Percentiles rank a stretch among this genome's conserved stretches.
phyloP scores from a whole-genome alignment of 2,113 vertebrate species.

The Sitta europaea region DNA sequence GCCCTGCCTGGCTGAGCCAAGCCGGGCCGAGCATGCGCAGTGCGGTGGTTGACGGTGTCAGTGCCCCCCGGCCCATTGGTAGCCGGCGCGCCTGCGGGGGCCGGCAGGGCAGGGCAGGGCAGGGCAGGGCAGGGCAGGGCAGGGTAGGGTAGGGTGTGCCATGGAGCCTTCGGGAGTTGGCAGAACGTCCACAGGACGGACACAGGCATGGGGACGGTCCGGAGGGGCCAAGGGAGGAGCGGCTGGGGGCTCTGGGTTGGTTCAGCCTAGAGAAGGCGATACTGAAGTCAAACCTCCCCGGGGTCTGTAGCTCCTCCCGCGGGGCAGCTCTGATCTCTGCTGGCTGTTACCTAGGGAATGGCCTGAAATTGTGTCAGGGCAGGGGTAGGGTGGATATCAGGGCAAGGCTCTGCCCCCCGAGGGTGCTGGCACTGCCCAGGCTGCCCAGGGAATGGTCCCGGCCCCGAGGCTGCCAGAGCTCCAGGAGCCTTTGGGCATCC shows the following conservation, averaged over 20 bases:
- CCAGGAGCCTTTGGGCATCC: neutral
- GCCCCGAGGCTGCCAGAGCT: neutral
- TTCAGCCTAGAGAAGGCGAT: neutral
- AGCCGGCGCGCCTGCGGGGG: neutral
- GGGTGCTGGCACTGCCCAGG: neutral
- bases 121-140: fast-evolving
- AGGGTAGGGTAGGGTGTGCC: fast-evolving
- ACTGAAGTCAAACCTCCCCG: neutral
- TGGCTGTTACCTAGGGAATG: fast-evolving
- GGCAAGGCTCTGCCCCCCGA: neutral
- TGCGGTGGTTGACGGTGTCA: fast-evolving
- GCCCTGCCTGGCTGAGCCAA: too few relatives aligned
- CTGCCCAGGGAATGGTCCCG: neutral
- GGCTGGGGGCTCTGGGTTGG: neutral
- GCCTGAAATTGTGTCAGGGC: neutral
- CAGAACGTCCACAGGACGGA: neutral
- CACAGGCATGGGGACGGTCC: neutral
- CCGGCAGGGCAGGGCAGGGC: too few relatives aligned
- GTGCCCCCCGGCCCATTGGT: fast-evolving
- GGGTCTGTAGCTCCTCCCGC: neutral
- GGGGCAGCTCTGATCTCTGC: neutral
- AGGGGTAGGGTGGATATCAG: neutral
- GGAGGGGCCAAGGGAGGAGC: neutral
- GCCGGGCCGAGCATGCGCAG: neutral
- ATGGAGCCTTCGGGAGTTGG: neutral